Evolutionary conservation across 2,113 vertebrate genomes (phyloP).

Genomic region (Brienomyrus longianalis): DNA sequence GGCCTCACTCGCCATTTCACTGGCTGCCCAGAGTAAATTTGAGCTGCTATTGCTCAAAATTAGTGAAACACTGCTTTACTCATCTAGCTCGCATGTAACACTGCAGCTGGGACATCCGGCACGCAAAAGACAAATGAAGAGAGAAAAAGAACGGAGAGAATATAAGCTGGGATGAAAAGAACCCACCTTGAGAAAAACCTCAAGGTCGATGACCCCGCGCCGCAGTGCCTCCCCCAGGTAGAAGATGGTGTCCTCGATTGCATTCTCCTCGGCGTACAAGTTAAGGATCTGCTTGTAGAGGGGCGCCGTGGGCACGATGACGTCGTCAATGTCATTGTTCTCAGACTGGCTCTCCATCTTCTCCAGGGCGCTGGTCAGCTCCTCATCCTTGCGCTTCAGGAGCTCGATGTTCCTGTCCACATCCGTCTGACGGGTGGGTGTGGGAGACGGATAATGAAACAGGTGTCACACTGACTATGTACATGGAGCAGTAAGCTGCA

Average conservation of each 20-base stretch:
- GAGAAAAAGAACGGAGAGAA: neutral
- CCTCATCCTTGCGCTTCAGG: slow-evolving; percentile 93
- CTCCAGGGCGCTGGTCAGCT: slow-evolving; percentile 89
- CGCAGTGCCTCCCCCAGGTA: slow-evolving; percentile 93
- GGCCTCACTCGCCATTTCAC: neutral
- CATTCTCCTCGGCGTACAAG: slow-evolving; percentile 96
- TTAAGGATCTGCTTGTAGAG: slow-evolving; percentile 98
- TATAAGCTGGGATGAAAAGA: neutral
- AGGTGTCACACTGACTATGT: neutral
- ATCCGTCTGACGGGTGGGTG: slow-evolving; percentile 64
- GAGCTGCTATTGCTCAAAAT: neutral
- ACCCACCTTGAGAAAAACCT: slow-evolving; percentile 93
- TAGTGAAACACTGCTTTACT: neutral
- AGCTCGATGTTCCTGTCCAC: slow-evolving; percentile 95
- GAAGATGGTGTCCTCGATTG: slow-evolving; percentile 98
- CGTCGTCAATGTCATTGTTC: slow-evolving; percentile 96
- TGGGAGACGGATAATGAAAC: neutral
- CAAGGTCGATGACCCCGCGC: slow-evolving; percentile 91
- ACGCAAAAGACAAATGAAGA: neutral
- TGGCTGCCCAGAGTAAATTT: neutral
- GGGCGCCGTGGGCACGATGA: slow-evolving; percentile 92
- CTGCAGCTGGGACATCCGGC: neutral
- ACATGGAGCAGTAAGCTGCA: neutral
- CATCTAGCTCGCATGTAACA: neutral
- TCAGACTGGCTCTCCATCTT: slow-evolving; percentile 99